These are phyloP conservation scores for Leptosomus discolor DNA, from an alignment of 2,113 vertebrate species.

Conservation along the genomic window DNA sequence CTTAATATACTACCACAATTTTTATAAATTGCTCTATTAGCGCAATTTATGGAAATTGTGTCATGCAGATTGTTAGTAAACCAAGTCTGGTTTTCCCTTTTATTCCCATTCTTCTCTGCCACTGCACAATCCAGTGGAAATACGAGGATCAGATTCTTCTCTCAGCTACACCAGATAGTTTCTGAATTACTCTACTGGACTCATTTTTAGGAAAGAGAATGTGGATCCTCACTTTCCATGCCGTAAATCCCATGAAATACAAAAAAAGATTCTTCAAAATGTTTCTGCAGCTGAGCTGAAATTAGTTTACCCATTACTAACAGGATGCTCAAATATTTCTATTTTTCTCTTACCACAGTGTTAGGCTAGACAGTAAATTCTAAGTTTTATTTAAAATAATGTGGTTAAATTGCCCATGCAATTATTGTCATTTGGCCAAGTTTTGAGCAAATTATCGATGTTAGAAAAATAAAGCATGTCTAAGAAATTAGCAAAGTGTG, in stretches of 20 bases:
- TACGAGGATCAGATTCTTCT: not conserved
- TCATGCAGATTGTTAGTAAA: constrained; percentile 45
- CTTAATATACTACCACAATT: constrained; percentile 44
- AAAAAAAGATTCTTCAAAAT: not conserved
- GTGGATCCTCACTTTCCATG: not conserved
- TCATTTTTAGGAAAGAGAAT: not conserved
- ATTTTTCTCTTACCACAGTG: not conserved
- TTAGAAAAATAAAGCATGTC: accelerated
- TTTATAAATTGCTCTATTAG: constrained; percentile 66
- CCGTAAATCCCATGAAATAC: not conserved
- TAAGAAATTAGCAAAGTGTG: not conserved
- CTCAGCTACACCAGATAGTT: not conserved
- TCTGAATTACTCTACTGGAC: not conserved
- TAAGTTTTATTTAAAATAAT: constrained; percentile 23
- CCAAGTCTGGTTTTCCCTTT: constrained; percentile 21
- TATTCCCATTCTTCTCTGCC: not conserved
- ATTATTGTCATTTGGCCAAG: not conserved
- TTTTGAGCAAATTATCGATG: not conserved
- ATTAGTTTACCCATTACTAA: not conserved
- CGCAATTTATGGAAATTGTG: constrained; percentile 58
- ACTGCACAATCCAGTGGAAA: constrained; percentile 4
- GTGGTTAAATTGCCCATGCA: not conserved
- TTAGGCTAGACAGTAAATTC: not conserved
- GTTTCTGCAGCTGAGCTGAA: constrained; percentile 1
- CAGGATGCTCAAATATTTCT: constrained; percentile 2